Evolutionary conservation across 2,888 invertebrate species (phyloP), one percentile per base, ranked within the genome.

Genomic region (Spialia ferax): DNA sequence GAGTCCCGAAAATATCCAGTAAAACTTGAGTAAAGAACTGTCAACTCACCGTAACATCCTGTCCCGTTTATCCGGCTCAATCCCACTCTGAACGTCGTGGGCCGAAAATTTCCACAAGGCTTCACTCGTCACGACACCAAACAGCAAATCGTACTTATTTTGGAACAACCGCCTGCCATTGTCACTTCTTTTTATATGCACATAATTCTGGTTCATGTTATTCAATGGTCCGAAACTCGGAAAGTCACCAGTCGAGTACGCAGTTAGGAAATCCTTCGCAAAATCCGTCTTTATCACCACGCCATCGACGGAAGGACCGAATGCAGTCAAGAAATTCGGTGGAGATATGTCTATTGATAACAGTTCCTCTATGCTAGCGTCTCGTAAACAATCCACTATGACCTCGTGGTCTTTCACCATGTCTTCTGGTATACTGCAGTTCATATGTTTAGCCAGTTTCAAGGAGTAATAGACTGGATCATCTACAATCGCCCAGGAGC

Each of bases 291-390:
- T 97, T 80, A 99, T 98, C 71, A 99, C 98, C 73, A 99, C 98
- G 63, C 98, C 98, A 83, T 99, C 99, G 63, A 98, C 97, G 75
- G 98, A 98, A 13, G 99, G 99, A 7, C 99, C 99, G 81, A 99
- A 99, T 0, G 97, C 96, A 73, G 97, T 97, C 64, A 98, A 91
- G 86, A 97, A 97, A 68, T 97, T 97, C 2, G 97, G 97, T 10
- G 97, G 96, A 74, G 95, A 95, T 81, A 97, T 96, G 87, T 97
- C 97, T 48, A 96, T 95, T 42, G 95, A 94, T 85, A 97, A 94
- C 38, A 98, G 89, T 73, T 97, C 96, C 71, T 96, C 96, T 72
- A 98, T 94, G 13, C 96, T 94, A 7, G 96, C 95, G 74, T 97
- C 96, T 77, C 97, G 93, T 42, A 98, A 94, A 80, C 98, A 98